Conservation (phyloP, 37 sponge, comb jelly and placozoan genomes). For the Halichondria panicea region DNA sequence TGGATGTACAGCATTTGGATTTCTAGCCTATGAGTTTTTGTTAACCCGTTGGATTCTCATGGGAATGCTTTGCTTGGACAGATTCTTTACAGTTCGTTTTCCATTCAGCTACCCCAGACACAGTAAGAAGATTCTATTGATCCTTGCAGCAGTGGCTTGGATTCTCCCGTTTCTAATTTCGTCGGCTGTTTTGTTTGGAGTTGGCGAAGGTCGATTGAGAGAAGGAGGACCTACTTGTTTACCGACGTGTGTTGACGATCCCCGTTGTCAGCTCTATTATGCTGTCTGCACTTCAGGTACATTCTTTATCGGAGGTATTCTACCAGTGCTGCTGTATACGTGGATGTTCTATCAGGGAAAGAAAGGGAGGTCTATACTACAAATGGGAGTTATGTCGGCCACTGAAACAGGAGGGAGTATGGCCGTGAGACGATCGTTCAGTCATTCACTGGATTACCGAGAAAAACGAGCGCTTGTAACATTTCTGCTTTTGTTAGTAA, state of each 20-base stretch:
- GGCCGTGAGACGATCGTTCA: neutral
- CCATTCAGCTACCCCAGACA: constrained; percentile 28
- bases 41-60: constrained; percentile 28
- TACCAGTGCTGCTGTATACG: constrained; percentile 25
- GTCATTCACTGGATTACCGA: neutral
- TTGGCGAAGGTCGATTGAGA: neutral
- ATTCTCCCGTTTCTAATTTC: constrained; percentile 5
- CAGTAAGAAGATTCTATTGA: constrained; percentile 15
- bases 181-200: neutral
- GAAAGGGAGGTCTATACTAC: neutral
- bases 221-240: constrained; percentile 18
- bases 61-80: constrained; percentile 27
- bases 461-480: constrained; percentile 7
- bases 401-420: neutral
- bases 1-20: constrained; percentile 25
- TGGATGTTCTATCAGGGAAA: constrained; percentile 12
- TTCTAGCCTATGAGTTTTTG: constrained; percentile 16
- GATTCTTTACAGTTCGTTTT: constrained; percentile 28
- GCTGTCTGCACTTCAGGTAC: neutral
- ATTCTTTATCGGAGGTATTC: constrained; percentile 11
- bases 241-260: neutral
- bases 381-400: neutral
- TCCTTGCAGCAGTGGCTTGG: constrained; percentile 19
- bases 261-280: constrained; percentile 8
- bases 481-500: constrained; percentile 22